Evolutionary conservation across 2,113 vertebrate genomes (phyloP), one percentile per base, ranked within the genome.

Genomic region (Cheirogaleus medius): DNA sequence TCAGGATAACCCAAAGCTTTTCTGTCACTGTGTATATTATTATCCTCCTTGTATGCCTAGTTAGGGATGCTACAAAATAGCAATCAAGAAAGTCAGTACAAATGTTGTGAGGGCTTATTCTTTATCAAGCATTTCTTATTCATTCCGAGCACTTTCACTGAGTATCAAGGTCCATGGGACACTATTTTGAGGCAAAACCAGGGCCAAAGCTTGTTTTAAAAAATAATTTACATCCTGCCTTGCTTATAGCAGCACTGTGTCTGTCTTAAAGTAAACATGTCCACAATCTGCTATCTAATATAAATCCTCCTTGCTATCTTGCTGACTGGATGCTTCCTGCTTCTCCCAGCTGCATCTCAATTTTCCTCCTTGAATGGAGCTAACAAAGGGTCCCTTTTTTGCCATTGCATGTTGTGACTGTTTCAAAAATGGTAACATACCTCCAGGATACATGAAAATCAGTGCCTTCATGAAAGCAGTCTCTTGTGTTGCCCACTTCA

Each of bases 281-380:
- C 86, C 73, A 89, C 92, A 94, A 39, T 86, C 54, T 80, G 44
- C 83, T 87, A 64, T 56, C 93, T 92, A 80, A 76, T 58, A 93
- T 32, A 89, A 97, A 96, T 85, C 93, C 78, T 68, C 73, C 74
- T 47, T 87, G 86, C 91, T 93, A 11, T 90, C 89, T 86, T 97
- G 93, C 97, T 96, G 95, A 94, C 87, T 89, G 64, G 64, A 84
- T 56, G 58, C n/a, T 93, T 94, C 86, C 74, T 54, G 69, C 34
- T 87, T 96, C 95, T 96, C 91, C 87, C 74, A 86, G 91, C 83
- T 97, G 93, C 89, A 74, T 97, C 83, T 94, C 91, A 90, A 93
- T 98, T 89, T 96, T 73, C 89, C 71, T 97, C 74, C 91, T 64
- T 95, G 84, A 97, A 97, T 52, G 85, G 6, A 91, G 39, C 69